Base-by-base conservation (phyloP, 2,113 vertebrate species). In the Leptocoma aspasia region DNA sequence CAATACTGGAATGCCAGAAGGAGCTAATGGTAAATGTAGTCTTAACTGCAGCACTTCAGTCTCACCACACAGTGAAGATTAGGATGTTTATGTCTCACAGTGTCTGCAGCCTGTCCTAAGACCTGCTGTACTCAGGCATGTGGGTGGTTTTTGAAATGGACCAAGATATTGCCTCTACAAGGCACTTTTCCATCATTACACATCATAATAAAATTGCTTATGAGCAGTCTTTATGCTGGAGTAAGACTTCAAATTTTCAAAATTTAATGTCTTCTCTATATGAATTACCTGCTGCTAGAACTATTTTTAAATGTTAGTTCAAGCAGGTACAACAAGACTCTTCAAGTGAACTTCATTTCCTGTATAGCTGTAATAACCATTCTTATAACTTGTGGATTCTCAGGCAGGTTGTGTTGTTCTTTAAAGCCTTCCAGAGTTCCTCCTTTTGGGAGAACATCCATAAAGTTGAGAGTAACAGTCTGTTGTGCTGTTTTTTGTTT, bases 11-110 rank as follows among this genome's bases (percentile, higher is more conserved):
- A 71, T 94, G 97, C 89, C 97, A 85, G 24, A 94, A 97, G 84
- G 92, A 97, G 3, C 97, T 99, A 14, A 96, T 71, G 98, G 99
- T 99, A 94, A 94, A 96, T 93, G 33, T 31, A 19, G 33, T 7
- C 22, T 37, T 65, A 45, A 28, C 56, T 76, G 26, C 63, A 70
- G 76, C 42, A 59, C 69, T 50, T 76, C n/a, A 28, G 35, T 54
- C 39, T 92, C 69, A 23, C 30, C 56, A 31, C 35, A 53, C 27
- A 50, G 31, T 15, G 41, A 50, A 75, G 63, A 72, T 52, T 39
- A 64, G 2, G 31, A 1, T 47, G 5, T 59, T 92, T 53, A 7
- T 39, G 47, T 85, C 26, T 76, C 44, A 23, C 20, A 54, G 8
- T 63, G 28, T 28, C 65, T 65, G 41, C 35, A 63, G 28, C 60